Conservation (phyloP, 2,888 invertebrate genomes). For the Tenthredo mesomela region DNA sequence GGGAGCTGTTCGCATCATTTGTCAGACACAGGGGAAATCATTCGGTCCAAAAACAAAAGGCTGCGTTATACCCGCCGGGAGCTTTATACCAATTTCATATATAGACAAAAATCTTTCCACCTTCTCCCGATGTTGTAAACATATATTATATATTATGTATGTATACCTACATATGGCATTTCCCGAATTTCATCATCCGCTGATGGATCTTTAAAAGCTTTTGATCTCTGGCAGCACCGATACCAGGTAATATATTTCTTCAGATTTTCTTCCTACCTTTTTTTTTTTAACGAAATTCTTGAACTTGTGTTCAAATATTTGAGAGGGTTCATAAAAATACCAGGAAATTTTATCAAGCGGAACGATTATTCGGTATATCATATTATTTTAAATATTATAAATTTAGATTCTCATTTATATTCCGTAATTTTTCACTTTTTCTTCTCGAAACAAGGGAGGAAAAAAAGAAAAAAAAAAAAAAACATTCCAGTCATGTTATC, state of each 20-base stretch:
- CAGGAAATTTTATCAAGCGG: conserved; percentile 5
- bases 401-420: too few relatives aligned
- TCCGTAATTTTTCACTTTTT: too few relatives aligned
- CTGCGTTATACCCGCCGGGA: background rate
- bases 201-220: background rate
- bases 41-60: conserved; percentile 23
- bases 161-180: background rate
- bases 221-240: background rate
- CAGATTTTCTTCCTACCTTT: too few relatives aligned
- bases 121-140: background rate
- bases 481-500: background rate
- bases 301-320: background rate
- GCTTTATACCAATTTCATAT: conserved; percentile 6
- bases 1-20: conserved; percentile 31
- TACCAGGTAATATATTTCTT: too few relatives aligned
- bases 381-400: too few relatives aligned
- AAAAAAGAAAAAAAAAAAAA: too few relatives aligned
- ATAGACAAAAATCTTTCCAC: background rate
- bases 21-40: conserved; percentile 48
- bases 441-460: background rate
- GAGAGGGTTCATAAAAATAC: background rate
- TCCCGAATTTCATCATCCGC: background rate
- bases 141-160: background rate
- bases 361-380: background rate
- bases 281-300: background rate